phyloP scores from a whole-genome alignment of 2,888 invertebrate species.

The Chloromyia formosa region DNA sequence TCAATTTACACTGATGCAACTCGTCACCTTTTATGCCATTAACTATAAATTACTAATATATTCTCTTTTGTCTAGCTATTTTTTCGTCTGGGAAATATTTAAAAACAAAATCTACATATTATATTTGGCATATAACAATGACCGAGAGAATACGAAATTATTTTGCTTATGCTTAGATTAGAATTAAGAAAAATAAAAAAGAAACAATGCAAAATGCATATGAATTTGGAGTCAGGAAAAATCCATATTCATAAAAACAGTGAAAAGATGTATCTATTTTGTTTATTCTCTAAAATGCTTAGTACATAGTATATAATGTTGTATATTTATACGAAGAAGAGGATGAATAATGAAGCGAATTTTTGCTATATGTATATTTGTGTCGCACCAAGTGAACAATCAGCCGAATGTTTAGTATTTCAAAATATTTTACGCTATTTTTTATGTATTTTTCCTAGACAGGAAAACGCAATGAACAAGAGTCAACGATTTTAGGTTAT shows the following conservation, averaged over 20 bases:
- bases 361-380: too few species aligned
- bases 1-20: background rate
- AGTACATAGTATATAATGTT: slow-evolving; percentile 3
- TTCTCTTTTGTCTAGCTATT: background rate
- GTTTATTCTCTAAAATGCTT: slow-evolving; percentile 34
- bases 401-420: too few species aligned
- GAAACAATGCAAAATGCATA: too few species aligned
- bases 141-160: background rate
- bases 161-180: background rate
- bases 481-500: background rate
- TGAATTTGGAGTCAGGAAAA: too few species aligned
- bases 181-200: slow-evolving; percentile 1
- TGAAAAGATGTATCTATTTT: slow-evolving; percentile 43
- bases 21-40: background rate
- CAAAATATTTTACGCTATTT: too few species aligned
- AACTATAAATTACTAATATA: background rate
- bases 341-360: too few species aligned
- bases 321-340: background rate
- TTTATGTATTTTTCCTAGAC: too few species aligned
- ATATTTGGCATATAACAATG: background rate
- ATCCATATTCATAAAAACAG: background rate
- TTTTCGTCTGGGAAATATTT: background rate
- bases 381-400: too few species aligned
- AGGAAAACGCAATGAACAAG: too few species aligned
- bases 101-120: background rate